Evolutionary conservation across 2,113 vertebrate genomes (phyloP).

Genomic region (Gavia stellata): DNA sequence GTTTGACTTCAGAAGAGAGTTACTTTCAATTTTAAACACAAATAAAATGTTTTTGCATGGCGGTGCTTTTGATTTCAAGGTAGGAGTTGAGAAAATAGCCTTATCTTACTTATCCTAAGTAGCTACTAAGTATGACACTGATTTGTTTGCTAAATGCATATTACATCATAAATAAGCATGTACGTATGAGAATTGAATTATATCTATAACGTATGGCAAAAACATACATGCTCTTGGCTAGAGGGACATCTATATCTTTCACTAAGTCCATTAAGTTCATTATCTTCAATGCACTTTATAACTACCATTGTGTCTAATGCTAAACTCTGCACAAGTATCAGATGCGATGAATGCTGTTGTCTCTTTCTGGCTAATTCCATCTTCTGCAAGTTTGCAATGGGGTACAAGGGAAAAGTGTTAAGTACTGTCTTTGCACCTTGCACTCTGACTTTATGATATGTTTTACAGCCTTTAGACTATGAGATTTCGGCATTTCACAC

Average conservation of each 20-base stretch:
- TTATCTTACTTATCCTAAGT: neutral
- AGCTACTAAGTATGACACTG: neutral
- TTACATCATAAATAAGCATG: neutral
- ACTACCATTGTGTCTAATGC: neutral
- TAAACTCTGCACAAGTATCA: neutral
- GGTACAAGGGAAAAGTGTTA: neutral
- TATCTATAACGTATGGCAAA: neutral
- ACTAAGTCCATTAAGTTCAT: neutral
- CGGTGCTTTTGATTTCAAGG: neutral
- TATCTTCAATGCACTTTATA: neutral
- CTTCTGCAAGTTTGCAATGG: neutral
- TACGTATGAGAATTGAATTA: neutral
- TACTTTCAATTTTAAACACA: neutral
- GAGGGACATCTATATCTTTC: neutral
- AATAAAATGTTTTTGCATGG: neutral
- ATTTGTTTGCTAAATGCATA: neutral
- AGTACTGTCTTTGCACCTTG: neutral
- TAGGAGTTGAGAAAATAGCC: neutral
- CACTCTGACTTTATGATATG: neutral
- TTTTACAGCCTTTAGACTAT: conserved; percentile 87
- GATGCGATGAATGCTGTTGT: neutral
- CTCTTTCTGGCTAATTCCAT: neutral
- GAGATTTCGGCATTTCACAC: conserved; percentile 87
- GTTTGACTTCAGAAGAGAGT: neutral
- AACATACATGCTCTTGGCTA: neutral